Evolutionary conservation across 2,797 vertebrate genomes (phyloP).

Genomic region (Rhabdomys pumilio): DNA sequence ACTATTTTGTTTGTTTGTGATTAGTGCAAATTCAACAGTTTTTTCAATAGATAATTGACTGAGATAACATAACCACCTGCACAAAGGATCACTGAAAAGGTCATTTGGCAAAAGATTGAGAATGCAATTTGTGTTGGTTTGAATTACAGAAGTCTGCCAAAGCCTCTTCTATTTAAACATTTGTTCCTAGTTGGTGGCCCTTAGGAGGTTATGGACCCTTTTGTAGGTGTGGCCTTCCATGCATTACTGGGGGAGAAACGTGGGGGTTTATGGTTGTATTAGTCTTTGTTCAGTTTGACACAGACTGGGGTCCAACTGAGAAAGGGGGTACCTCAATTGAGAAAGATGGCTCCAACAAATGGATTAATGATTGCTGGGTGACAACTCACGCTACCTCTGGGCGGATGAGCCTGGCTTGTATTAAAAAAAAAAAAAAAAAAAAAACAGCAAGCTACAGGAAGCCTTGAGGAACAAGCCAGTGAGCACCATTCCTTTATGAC

Average conservation of each 20-base stretch:
- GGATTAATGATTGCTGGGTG: not conserved
- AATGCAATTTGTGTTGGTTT: not conserved
- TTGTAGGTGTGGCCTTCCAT: not conserved
- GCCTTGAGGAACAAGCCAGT: not conserved
- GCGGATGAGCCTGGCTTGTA: not conserved
- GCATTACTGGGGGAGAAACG: not conserved
- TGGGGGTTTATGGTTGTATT: not conserved
- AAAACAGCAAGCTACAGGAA: too few relatives aligned
- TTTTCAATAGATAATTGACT: not conserved
- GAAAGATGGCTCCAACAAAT: not conserved
- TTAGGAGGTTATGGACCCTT: not conserved
- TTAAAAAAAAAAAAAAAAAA: not conserved
- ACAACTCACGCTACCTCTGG: not conserved
- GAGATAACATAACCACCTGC: not conserved
- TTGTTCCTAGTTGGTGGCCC: not conserved
- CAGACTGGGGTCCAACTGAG: not conserved
- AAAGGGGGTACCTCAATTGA: not conserved
- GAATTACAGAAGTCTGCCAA: not conserved
- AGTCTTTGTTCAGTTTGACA: not conserved
- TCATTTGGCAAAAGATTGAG: not conserved
- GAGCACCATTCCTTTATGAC: not conserved
- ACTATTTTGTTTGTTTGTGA: constrained; percentile 43
- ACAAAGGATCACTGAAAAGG: not conserved
- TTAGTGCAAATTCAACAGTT: not conserved
- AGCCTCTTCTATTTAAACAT: not conserved